Evolutionary conservation across 2,113 vertebrate genomes (phyloP), one percentile per base, ranked within the genome.

Genomic region (Raja brachyura): DNA sequence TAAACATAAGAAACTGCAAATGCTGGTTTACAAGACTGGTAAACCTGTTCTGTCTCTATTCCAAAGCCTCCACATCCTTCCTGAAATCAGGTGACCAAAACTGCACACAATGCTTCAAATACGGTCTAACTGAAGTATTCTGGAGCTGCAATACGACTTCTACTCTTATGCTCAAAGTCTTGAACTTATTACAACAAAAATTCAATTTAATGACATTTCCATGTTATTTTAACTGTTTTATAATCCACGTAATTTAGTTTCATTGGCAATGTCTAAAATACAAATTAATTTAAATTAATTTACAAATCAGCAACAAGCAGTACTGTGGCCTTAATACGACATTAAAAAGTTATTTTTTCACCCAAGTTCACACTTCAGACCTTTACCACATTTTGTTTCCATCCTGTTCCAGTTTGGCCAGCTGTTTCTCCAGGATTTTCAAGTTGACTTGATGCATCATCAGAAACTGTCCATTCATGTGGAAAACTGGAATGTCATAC

Each of bases 401-500:
- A 79, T 94, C 56, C 93, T 95, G 93, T 93, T 97, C 97, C 61
- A 96, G 59, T 93, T 96, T 96, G 68, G 1, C 70, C 79, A 98
- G 95, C 2, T 93, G 94, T 31, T 96, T 95, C 94, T 98, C 96
- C 94, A 98, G 95, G 93, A 96, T 95, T 18, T 94, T 93, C 25
- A 94, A 93, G 94, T 98, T 95, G 28, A 98, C 97, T 83, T 93
- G 95, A 94, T 98, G 97, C 96, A 97, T 98, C 97, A 98, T 98
- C 39, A 98, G 94, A 95, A 97, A 98, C 93, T 96, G 96, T 66
- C 97, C 97, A 94, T 98, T 97, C 77, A 98, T 93, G 94, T 98
- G 97, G 94, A 98, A 98, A 93, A 98, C 97, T 0, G 98, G 97
- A 94, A 98, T 98, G 94, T 98, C 97, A 25, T 96, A 96, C 94